Evolutionary conservation across 2,113 vertebrate genomes (phyloP).

Genomic region (Myrmecobius fasciatus): DNA sequence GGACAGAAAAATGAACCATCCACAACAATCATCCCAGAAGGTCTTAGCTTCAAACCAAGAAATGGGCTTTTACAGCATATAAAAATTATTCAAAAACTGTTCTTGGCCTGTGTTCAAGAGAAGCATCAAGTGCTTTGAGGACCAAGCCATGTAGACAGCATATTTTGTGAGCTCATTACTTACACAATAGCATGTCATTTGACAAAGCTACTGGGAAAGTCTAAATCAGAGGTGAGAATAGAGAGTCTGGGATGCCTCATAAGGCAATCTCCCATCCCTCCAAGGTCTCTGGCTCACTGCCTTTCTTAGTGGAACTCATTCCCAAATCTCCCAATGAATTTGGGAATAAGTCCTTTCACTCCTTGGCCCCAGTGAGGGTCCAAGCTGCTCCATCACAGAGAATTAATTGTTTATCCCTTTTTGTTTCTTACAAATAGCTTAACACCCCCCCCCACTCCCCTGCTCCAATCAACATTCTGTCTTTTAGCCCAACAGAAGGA

Average conservation of each 20-base stretch:
- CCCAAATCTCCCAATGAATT: not conserved
- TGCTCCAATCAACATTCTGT: too few species aligned
- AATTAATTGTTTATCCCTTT: not conserved
- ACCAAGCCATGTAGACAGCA: fast-evolving
- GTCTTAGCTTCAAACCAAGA: not conserved
- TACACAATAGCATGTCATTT: not conserved
- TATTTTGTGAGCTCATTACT: not conserved
- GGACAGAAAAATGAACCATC: not conserved
- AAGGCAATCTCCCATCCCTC: fast-evolving
- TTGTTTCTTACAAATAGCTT: not conserved
- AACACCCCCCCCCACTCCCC: too few species aligned
- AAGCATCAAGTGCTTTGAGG: not conserved
- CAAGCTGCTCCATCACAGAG: not conserved
- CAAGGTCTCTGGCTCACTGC: not conserved
- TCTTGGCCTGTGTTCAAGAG: not conserved
- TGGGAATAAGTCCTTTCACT: not conserved
- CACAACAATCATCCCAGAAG: fast-evolving
- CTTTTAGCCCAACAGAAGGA: not conserved
- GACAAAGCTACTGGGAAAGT: not conserved
- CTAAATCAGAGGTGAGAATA: not conserved
- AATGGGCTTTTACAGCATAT: not conserved
- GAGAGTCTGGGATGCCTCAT: not conserved
- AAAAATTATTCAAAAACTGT: not conserved
- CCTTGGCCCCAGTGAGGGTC: not conserved
- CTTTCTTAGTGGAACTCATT: not conserved